Base-by-base conservation (phyloP, 2,797 vertebrate genomes). In the Erpetoichthys calabaricus region DNA sequence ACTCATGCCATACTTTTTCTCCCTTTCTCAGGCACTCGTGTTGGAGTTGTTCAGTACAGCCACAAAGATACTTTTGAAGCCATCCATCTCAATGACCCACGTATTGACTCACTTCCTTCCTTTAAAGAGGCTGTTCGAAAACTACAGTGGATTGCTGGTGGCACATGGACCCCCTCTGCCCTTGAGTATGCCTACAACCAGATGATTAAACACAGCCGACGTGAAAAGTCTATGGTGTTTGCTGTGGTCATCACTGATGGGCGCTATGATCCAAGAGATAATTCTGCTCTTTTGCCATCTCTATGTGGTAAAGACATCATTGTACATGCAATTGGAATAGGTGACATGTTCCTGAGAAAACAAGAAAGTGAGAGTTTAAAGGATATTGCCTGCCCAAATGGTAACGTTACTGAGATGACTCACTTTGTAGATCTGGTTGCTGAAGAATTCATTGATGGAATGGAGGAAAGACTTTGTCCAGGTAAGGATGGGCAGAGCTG, bases 31-130 rank as follows among this genome's bases (percentile, higher is more conserved):
- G 96, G 96, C 55, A 91, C 91, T 4, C 87, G 95, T 7, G 94
- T 99, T 42, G 96, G 96, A 2, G 93, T 99, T 58, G 96, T 99
- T 45, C 96, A 99, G 74, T 99, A 97, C 88, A 99, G 96, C 70
- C 96, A 99, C 0, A 86, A 73, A 3, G 94, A 91, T 55, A 99
- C 96, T 3, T 99, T 99, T 42, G 90, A 99, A 77, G 89, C 92
- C 69, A 94, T 99, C 73, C 79, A 70, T 4, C 86, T 95, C 46
- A 78, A 97, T 1, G 96, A 99, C 3, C 79, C 90, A 56, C 88
- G 83, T 68, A 92, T 99, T 1, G 56, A 94, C 80, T 94, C 92
- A 1, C 70, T 98, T 62, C 72, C 92, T 0, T 84, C 90, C 62
- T 98, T 99, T 74, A 99, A 98, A 81, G 91, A 98, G 6, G 91